Conservation (phyloP, 2,888 invertebrate species). For the Gisinianus flammeolus region DNA sequence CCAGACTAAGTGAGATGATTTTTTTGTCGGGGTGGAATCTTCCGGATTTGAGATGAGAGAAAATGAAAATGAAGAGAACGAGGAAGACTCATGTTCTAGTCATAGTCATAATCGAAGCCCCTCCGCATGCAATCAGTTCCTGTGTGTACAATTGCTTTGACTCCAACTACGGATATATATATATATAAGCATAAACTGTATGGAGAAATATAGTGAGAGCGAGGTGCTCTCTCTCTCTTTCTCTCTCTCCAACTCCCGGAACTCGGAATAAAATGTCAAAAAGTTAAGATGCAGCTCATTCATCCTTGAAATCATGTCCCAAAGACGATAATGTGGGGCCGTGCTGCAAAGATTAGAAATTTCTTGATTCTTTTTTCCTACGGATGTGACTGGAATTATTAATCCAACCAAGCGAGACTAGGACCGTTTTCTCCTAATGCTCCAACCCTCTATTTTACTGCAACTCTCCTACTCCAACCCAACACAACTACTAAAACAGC, state of each 20-base stretch:
- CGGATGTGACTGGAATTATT: slow-evolving; percentile 35
- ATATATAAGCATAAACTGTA: background rate
- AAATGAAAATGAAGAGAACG: background rate
- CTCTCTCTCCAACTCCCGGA: background rate
- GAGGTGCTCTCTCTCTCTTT: background rate
- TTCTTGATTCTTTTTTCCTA: slow-evolving; percentile 36
- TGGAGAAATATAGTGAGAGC: no score
- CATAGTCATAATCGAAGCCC: background rate
- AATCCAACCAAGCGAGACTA: background rate
- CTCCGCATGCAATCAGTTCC: background rate
- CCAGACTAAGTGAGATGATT: slow-evolving; percentile 9
- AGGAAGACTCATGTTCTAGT: background rate
- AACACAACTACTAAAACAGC: no score
- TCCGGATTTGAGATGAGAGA: background rate
- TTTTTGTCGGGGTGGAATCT: background rate
- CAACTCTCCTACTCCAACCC: background rate
- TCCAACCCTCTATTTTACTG: background rate
- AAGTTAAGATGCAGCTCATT: slow-evolving; percentile 41
- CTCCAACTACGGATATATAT: background rate
- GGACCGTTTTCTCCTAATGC: no score
- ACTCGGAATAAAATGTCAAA: slow-evolving; percentile 30
- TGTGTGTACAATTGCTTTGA: background rate
- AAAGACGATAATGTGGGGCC: slow-evolving; percentile 39
- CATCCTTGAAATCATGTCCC: slow-evolving; percentile 40
- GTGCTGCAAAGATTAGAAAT: slow-evolving; percentile 40